Evolutionary conservation across 2,888 invertebrate species (phyloP), one percentile per base, ranked within the genome.

Genomic region (Lasioglossum morio): DNA sequence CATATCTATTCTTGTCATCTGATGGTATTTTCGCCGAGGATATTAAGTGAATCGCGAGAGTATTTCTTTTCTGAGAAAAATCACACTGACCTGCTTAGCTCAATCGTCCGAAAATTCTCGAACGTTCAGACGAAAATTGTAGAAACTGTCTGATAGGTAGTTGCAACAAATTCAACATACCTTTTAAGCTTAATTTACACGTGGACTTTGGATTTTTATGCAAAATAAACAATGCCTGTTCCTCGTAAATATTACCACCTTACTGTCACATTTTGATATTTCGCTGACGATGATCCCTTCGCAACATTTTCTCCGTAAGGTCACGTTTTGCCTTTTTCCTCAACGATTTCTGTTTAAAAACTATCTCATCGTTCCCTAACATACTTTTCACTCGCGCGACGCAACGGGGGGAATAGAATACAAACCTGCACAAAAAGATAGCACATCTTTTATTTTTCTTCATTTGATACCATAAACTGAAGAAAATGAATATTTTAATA

Each of bases 31-130:
- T 70, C 34, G 34, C 8, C 23, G 16, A 27, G 19, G 19, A 30
- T 60, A 46, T 82, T 74, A 70, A 77, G 60, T 27, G 77, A 77
- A 82, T 77, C 19, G 46, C 73, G 73, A 73, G 53, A 46, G 23
- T 27, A 43, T 74, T 79, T 30, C 23, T 4, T 19, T 43, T 72
- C 37, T 10, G 30, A 7, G n/a, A 19, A 4, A 40, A 77, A 70
- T 60, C 57, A 46, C 30, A n/a, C 40, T 23, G 57, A 57, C 57
- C 57, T 12, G n/a, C 12, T 57, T 57, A 10, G n/a, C 12, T 12
- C n/a, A 57, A 57, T 57, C 57, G 57, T 4, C n/a, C n/a, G n/a
- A n/a, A 57, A 57, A 57, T n/a, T n/a, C 10, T n/a, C 10, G 23
- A n/a, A 53, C 23, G 53, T 53, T 10, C 53, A 23, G 3, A n/a